Conservation (phyloP, 2,888 invertebrate genomes). For the Pterostichus madidus region DNA sequence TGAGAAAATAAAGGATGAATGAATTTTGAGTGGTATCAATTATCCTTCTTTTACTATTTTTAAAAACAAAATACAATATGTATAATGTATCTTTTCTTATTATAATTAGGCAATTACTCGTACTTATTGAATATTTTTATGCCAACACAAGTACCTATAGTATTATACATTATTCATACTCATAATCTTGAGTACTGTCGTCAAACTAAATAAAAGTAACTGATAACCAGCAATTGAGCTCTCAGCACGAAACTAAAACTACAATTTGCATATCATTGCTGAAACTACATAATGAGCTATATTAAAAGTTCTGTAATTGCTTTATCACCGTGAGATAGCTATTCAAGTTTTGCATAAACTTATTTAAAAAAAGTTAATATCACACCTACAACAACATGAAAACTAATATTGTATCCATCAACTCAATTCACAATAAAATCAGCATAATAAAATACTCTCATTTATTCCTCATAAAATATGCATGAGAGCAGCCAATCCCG, state of each 20-base stretch:
- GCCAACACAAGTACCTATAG: background rate
- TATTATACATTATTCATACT: constrained; percentile 29
- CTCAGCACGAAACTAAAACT: constrained; percentile 36
- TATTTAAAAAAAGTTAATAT: constrained; percentile 33
- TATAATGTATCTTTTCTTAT: too few relatives aligned
- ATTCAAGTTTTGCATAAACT: constrained; percentile 30
- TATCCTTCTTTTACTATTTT: too few relatives aligned
- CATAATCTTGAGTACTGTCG: constrained; percentile 3
- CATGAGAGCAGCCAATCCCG: constrained; percentile 8
- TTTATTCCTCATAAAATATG: constrained; percentile 61
- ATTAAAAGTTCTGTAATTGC: constrained; percentile 43
- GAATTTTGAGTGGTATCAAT: too few relatives aligned
- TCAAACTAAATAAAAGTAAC: constrained; percentile 24
- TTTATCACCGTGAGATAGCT: constrained; percentile 26
- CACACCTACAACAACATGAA: constrained; percentile 46
- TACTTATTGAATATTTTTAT: background rate
- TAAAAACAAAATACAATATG: too few relatives aligned
- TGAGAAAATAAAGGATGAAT: too few relatives aligned
- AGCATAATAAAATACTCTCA: constrained; percentile 48
- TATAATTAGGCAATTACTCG: too few relatives aligned
- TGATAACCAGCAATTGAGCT: constrained; percentile 29
- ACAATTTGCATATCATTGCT: constrained; percentile 42
- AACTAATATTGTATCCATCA: constrained; percentile 46
- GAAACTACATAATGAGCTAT: constrained; percentile 19
- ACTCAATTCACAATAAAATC: constrained; percentile 57